A percentile compares a stretch with the other conserved stretches of the same genome.
phyloP scores from a whole-genome alignment of 2,797 vertebrate species.

The Coccyzus lansbergi region DNA sequence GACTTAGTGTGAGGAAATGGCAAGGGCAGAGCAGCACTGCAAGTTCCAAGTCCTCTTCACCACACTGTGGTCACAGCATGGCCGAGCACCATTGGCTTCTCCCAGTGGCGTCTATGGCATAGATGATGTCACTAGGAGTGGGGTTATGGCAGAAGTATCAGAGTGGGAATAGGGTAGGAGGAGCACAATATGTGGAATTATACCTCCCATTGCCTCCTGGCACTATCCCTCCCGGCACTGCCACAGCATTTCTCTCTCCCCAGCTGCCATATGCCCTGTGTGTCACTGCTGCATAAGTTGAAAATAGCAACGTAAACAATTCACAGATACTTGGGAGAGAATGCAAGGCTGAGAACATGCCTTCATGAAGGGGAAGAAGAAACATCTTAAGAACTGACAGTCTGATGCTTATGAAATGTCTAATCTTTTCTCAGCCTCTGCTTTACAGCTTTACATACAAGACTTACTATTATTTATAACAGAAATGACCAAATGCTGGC shows the following conservation, averaged over 20 bases:
- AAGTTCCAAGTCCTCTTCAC: not conserved
- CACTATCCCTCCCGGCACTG: not conserved
- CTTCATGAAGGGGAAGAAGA: not conserved
- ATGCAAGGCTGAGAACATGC: not conserved
- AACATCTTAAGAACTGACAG: not conserved
- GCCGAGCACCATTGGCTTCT: not conserved
- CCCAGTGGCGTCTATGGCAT: not conserved
- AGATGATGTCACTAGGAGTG: not conserved
- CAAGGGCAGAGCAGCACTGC: not conserved
- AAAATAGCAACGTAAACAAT: not conserved
- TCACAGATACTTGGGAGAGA: not conserved
- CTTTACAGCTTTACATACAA: not conserved
- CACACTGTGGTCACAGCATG: fast-evolving
- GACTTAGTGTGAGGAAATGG: fast-evolving
- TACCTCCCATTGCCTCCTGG: not conserved
- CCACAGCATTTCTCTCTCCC: not conserved
- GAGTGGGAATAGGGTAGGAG: not conserved
- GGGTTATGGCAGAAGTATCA: not conserved
- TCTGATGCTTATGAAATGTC: not conserved
- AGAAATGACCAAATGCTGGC: not conserved
- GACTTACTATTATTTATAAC: not conserved
- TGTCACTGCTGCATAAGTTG: not conserved
- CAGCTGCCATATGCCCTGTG: not conserved
- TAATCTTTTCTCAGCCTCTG: not conserved
- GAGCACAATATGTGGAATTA: not conserved